phyloP scores from a whole-genome alignment of 2,888 invertebrate genomes.

The Nephrotoma flavescens region DNA sequence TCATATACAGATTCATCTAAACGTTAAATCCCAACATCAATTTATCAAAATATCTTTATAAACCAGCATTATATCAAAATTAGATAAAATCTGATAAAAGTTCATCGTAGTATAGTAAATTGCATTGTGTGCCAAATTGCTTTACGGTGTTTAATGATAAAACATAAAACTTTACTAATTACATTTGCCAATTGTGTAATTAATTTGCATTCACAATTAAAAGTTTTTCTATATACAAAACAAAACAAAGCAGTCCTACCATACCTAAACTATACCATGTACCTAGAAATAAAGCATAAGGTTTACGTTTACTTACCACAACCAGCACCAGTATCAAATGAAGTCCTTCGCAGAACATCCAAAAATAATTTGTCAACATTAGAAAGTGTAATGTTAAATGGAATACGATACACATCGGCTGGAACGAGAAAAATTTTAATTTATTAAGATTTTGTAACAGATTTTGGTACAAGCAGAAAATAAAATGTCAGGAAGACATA shows the following conservation, averaged over 20 bases:
- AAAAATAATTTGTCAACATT: conserved; percentile 63
- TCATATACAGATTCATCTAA: neutral
- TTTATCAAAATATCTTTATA: neutral
- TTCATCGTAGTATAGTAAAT: neutral
- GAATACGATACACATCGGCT: conserved; percentile 56
- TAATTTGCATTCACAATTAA: neutral
- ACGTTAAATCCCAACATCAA: neutral
- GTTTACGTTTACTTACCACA: conserved; percentile 33
- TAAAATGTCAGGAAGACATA: neutral
- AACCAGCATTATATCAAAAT: neutral
- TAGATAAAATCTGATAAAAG: neutral
- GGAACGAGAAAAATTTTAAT: conserved; percentile 15
- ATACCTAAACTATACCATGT: no score
- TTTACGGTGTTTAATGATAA: no score
- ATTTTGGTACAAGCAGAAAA: neutral
- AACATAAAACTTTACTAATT: no score
- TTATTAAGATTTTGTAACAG: neutral
- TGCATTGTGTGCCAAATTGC: neutral
- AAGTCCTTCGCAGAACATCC: conserved; percentile 74
- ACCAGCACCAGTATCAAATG: conserved; percentile 63
- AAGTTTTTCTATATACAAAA: neutral
- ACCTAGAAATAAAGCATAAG: no score
- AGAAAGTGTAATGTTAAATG: conserved; percentile 56
- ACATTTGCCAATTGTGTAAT: neutral
- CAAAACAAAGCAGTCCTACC: neutral